Conservation (phyloP, 2,113 vertebrate species). For the Halcyon senegalensis region DNA sequence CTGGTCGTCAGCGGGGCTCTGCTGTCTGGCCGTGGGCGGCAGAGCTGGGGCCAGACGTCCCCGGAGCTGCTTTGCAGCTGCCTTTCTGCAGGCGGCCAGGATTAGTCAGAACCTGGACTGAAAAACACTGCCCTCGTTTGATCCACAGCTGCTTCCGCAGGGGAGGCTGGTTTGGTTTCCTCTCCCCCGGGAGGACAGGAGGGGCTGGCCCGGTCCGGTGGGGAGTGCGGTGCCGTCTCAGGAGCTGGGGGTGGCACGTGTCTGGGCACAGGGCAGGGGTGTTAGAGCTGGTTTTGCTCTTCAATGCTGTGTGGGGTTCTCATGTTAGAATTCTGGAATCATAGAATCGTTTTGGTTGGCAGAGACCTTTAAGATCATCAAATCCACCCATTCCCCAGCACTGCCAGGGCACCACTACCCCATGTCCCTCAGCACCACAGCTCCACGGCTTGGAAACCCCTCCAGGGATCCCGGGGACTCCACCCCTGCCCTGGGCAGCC, state of each 20-base stretch:
- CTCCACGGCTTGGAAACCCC: neutral
- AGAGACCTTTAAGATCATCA: neutral
- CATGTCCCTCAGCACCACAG: neutral
- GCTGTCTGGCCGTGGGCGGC: neutral
- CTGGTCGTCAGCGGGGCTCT: neutral
- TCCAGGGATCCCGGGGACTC: neutral
- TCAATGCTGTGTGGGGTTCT: too few relatives aligned
- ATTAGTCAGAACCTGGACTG: neutral
- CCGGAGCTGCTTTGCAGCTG: conserved; percentile 39
- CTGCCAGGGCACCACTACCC: neutral
- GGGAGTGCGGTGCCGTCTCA: fast-evolving
- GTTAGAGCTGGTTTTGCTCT: too few relatives aligned
- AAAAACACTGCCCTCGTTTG: neutral
- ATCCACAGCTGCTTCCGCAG: neutral
- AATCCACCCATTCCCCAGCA: neutral
- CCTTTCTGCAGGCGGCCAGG: conserved; percentile 17
- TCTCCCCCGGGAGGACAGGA: neutral
- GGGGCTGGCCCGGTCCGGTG: fast-evolving
- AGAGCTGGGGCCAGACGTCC: neutral
- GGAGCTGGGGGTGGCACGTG: neutral
- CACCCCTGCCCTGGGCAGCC: neutral
- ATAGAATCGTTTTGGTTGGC: neutral
- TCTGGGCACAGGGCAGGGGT: too few relatives aligned
- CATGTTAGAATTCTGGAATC: neutral
- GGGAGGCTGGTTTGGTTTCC: neutral